phyloP scores from a whole-genome alignment of 2,113 vertebrate genomes.

The Cynopterus brachyotis region DNA sequence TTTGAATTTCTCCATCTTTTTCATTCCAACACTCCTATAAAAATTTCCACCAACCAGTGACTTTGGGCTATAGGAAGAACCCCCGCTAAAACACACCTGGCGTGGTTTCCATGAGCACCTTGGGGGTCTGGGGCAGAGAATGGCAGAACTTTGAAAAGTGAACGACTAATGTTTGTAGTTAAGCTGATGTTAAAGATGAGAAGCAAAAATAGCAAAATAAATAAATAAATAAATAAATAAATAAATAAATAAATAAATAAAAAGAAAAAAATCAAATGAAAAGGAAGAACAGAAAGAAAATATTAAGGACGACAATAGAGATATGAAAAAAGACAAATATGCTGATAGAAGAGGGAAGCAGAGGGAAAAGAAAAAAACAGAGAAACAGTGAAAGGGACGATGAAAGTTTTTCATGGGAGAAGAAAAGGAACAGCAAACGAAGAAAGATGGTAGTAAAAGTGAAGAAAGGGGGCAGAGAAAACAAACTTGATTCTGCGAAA shows the following conservation, averaged over 20 bases:
- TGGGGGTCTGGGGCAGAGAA: not conserved
- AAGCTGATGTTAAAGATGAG: not conserved
- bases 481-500: not conserved
- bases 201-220: not conserved
- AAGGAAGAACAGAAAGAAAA: not conserved
- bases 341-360: not conserved
- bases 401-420: not conserved
- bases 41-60: not conserved
- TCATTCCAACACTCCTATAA: not conserved
- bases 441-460: fast-evolving
- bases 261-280: too few species aligned
- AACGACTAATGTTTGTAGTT: not conserved
- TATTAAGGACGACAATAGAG: not conserved
- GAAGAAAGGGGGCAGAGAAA: not conserved
- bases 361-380: not conserved
- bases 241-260: not conserved
- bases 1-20: not conserved
- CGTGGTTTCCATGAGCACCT: not conserved
- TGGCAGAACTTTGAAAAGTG: not conserved
- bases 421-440: not conserved
- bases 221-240: not conserved
- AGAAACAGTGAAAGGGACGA: not conserved
- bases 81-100: not conserved
- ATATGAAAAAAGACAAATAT: not conserved
- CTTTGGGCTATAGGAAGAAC: not conserved